Base-by-base conservation (phyloP, 2,888 invertebrate genomes). In the Bibio marci region DNA sequence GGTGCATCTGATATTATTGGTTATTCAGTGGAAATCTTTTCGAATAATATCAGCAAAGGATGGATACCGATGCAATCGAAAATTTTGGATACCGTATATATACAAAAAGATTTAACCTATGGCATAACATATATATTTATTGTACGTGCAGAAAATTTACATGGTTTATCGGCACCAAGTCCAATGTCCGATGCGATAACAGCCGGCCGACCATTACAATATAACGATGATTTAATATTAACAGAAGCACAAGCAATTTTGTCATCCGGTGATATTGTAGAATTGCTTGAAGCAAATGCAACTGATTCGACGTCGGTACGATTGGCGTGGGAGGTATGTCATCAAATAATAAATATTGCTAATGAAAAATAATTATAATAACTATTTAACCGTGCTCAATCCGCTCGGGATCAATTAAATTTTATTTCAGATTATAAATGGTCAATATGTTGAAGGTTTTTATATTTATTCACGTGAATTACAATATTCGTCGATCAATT, bases 91-190 rank as follows among this genome's bases (percentile, higher is more conserved):
- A 80, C 80, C 38, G 73, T 73, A 42, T 85, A 72, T 55, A 76
- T 76, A 12, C 76, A 80, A 41, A 73, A 73, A 49, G 70, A 79
- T 47, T 65, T 90, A 45, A 69, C 73, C 39, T 73, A 80, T 25
- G 82, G 82, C 37, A 75, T 80, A 13, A 76, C 78, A 11, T 92
- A 94, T 57, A 76, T 85, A 59, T 92, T 94, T 63, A 67, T 91
- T 44, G 77, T 92, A 12, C 69, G 83, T 44, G 87, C 91, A 1
- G 85, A 87, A 63, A 94, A 92, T 62, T 76, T 80, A 3, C 80
- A 88, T 57, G 80, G 81, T 10, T 57, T 80, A 42, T 86, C 88
- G 3, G 76, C 77, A 11, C 88, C 92, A 4, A 86, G 86, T 48
- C 70, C 71, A 38, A 63, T 80, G 34, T 86, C 87, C 2, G 80